Evolutionary conservation across 2,888 invertebrate species (phyloP).

Genomic region (Tenthredo scrophulariae): DNA sequence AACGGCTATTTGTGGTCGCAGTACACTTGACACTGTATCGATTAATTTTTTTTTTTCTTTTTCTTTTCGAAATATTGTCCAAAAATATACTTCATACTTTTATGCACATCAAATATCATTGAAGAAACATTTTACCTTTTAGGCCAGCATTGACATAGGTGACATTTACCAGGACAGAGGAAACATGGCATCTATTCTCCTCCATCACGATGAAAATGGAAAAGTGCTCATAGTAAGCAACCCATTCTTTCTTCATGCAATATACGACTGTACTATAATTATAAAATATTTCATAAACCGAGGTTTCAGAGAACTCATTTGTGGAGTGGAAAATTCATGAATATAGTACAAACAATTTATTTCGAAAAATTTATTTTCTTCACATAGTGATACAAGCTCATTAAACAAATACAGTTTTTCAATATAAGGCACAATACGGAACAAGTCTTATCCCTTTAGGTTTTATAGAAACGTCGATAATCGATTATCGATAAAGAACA

Average conservation of each 20-base stretch:
- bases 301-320: background rate
- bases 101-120: background rate
- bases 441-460: background rate
- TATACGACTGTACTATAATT: conserved; percentile 66
- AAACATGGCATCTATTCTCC: conserved; percentile 92
- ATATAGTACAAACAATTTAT: background rate
- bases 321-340: background rate
- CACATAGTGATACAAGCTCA: background rate
- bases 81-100: background rate
- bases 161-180: conserved; percentile 93
- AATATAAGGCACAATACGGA: background rate
- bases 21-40: conserved; percentile 17
- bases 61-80: background rate
- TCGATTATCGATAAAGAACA: background rate
- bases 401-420: background rate
- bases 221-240: conserved; percentile 91
- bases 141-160: conserved; percentile 86
- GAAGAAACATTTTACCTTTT: conserved; percentile 62
- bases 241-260: conserved; percentile 67
- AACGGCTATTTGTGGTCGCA: conserved; percentile 21
- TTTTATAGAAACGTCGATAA: background rate
- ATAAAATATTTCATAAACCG: conserved; percentile 66
- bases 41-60: background rate
- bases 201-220: conserved; percentile 90
- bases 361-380: background rate